These are phyloP conservation scores for Stichopus chloronotus DNA, from an alignment of 35 echinoderm and acorn worm species.

Conservation along the genomic window DNA sequence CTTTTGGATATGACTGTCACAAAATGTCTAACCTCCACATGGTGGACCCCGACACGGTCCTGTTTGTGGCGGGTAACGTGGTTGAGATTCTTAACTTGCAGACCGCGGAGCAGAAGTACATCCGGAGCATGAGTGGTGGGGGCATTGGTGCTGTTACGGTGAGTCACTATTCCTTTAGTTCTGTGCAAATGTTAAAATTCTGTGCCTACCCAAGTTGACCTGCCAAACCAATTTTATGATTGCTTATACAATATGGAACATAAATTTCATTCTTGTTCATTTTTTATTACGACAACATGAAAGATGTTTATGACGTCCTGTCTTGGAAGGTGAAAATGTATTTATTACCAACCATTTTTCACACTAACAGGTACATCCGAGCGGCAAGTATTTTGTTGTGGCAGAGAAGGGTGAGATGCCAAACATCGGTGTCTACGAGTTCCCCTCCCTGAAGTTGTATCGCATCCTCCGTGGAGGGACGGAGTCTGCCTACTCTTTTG, in stretches of 20 bases:
- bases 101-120: constrained; percentile 88
- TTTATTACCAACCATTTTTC: neutral
- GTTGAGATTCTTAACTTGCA: constrained; percentile 82
- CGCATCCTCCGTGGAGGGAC: constrained; percentile 87
- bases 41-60: constrained; percentile 82
- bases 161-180: constrained; percentile 1
- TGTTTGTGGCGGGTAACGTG: constrained; percentile 95
- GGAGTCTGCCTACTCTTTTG: constrained; percentile 80
- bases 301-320: too few relatives aligned
- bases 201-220: too few relatives aligned
- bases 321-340: neutral
- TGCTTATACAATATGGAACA: neutral
- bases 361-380: constrained; percentile 79
- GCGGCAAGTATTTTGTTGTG: constrained; percentile 88
- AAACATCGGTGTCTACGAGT: constrained; percentile 89
- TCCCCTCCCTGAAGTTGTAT: constrained; percentile 88
- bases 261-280: neutral
- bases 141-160: constrained; percentile 93
- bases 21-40: constrained; percentile 88
- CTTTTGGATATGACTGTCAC: constrained; percentile 96
- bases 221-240: neutral
- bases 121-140: constrained; percentile 88
- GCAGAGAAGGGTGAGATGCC: constrained; percentile 92
- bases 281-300: too few relatives aligned
- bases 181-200: neutral